Conservation (phyloP, 1,140 invertebrate species). For the Mizuhopecten yessoensis region DNA sequence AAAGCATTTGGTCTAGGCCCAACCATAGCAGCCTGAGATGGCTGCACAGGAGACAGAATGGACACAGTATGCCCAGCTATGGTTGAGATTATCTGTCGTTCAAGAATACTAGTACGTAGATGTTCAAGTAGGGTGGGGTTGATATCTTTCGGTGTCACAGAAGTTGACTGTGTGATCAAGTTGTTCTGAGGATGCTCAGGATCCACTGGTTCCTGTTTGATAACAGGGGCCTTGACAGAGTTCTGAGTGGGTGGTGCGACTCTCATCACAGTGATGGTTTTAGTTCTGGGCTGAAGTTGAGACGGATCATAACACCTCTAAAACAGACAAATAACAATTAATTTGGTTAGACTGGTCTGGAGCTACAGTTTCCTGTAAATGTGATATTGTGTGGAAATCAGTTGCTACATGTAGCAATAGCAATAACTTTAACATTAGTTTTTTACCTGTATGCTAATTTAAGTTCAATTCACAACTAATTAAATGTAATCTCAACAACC, state of each 20-base stretch:
- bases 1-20: neutral
- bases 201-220: conserved; percentile 66
- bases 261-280: neutral
- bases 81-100: neutral
- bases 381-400: too few species aligned
- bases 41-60: conserved; percentile 44
- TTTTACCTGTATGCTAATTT: too few species aligned
- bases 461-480: too few species aligned
- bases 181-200: conserved; percentile 36
- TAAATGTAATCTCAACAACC: too few species aligned
- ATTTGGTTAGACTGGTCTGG: too few species aligned
- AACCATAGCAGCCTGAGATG: neutral
- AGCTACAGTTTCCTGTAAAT: too few species aligned
- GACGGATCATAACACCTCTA: conserved; percentile 58
- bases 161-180: too few species aligned
- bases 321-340: neutral
- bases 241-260: neutral
- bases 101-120: neutral
- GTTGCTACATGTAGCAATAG: too few species aligned
- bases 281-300: neutral
- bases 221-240: neutral
- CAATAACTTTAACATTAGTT: too few species aligned
- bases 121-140: neutral
- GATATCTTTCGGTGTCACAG: neutral
- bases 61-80: conserved; percentile 37